phyloP scores from a whole-genome alignment of 1,140 invertebrate genomes.

The Aphelinus atriplicis region DNA sequence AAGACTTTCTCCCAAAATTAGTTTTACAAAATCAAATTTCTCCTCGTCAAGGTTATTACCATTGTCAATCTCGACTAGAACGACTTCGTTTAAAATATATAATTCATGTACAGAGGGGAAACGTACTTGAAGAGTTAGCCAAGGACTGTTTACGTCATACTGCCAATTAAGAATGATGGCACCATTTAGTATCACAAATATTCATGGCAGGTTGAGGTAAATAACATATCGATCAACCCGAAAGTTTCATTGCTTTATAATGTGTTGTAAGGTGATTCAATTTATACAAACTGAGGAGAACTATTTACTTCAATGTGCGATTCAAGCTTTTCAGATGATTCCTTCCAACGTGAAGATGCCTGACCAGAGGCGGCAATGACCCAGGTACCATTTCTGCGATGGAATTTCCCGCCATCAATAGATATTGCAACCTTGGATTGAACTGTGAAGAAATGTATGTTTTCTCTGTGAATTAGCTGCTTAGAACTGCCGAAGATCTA shows the following conservation, averaged over 20 bases:
- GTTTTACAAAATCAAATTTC: too few relatives aligned
- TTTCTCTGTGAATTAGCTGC: background rate
- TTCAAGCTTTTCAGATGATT: constrained; percentile 79
- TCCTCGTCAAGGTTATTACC: too few relatives aligned
- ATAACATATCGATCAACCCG: background rate
- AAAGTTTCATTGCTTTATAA: background rate
- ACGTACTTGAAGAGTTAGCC: background rate
- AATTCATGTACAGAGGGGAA: too few relatives aligned
- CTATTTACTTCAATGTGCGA: constrained; percentile 71
- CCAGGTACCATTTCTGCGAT: constrained; percentile 75
- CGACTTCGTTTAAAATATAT: too few relatives aligned
- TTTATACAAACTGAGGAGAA: background rate
- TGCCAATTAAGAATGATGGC: constrained; percentile 10
- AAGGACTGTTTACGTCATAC: constrained; percentile 6
- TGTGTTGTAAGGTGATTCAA: background rate
- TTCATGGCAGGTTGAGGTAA: constrained; percentile 4
- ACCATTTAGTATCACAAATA: constrained; percentile 13
- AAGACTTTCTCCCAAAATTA: too few relatives aligned
- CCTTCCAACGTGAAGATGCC: constrained; percentile 76
- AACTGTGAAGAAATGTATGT: constrained; percentile 65
- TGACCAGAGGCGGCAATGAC: constrained; percentile 72
- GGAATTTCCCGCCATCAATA: constrained; percentile 77
- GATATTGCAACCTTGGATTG: constrained; percentile 73
- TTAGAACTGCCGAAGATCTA: too few relatives aligned
- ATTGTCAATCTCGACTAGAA: too few relatives aligned